phyloP scores from a whole-genome alignment of 37 sponge, comb jelly and placozoan species.

The Agelas oroides region DNA sequence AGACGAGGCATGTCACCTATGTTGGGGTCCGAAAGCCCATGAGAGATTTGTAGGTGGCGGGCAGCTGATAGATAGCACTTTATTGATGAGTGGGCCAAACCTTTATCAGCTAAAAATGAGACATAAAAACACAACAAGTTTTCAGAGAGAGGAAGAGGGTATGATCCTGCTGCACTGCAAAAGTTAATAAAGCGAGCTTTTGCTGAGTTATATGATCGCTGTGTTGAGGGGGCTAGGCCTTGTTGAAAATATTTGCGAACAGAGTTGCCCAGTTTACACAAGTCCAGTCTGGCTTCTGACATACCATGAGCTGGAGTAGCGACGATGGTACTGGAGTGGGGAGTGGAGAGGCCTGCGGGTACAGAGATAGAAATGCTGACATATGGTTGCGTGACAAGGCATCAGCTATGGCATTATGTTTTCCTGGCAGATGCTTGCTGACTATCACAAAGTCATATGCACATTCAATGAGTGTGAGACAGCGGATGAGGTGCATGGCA shows the following conservation, averaged over 20 bases:
- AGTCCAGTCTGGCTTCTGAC: constrained; percentile 40
- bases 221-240: constrained; percentile 35
- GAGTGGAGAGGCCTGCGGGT: not conserved
- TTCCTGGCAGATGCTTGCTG: not conserved
- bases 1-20: constrained; percentile 1
- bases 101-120: not conserved
- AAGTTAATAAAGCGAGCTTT: constrained; percentile 6
- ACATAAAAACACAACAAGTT: not conserved
- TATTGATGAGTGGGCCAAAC: not conserved
- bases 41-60: constrained; percentile 13
- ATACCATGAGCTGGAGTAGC: not conserved
- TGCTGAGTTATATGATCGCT: constrained; percentile 22
- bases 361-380: not conserved
- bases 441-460: not conserved
- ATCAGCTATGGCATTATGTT: constrained; percentile 28
- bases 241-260: not conserved
- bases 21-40: not conserved
- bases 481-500: not conserved
- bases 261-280: constrained; percentile 11
- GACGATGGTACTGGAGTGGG: not conserved
- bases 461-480: not conserved
- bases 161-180: not conserved
- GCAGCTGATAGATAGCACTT: constrained; percentile 7
- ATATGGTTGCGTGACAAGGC: constrained; percentile 38
- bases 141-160: not conserved